Base-by-base conservation (phyloP, 2,797 vertebrate species). In the Hipposideros larvatus region DNA sequence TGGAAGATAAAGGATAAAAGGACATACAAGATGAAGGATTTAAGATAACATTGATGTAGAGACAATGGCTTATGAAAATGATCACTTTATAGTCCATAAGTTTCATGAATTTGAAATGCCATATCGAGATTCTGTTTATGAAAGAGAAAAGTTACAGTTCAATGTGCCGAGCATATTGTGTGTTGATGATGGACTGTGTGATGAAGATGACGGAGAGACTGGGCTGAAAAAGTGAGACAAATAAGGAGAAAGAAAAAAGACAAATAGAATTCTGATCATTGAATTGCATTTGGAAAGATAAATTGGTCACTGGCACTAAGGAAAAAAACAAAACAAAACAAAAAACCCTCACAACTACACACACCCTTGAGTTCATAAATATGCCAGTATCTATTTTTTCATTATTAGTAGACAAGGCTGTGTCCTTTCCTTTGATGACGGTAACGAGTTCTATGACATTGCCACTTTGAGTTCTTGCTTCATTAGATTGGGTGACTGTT, bases 401-500 rank as follows among this genome's bases (percentile, higher is more conserved):
- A 92, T 98, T 98, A 97, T 98, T 98, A 98, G 96, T 96, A 98
- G 98, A 97, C 95, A 97, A 97, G 97, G 97, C 98, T 98, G 93
- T 98, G 98, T 98, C 98, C 98, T 98, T 98, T 85, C 95, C 98
- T 98, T 98, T 98, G 98, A 99, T 98, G 98, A 98, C 18, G 98
- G 98, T 98, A 99, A 98, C 98, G 97, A 98, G 98, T 98, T 98
- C 98, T 98, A 97, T 98, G 98, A 99, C 98, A 98, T 98, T 99
- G 98, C 98, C 98, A 98, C 98, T 99, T 98, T 98, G 98, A 98
- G 99, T 99, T 99, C 99, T 99, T 99, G 99, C 99, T 99, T 99
- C 99, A 99, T 98, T 99, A 99, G 99, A 99, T 99, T 99, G 99
- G 99, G 99, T 99, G 98, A 99, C 99, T 99, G 99, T 99, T 99